Evolutionary conservation across 2,888 invertebrate genomes (phyloP).

Genomic region (Atrina japonica): DNA sequence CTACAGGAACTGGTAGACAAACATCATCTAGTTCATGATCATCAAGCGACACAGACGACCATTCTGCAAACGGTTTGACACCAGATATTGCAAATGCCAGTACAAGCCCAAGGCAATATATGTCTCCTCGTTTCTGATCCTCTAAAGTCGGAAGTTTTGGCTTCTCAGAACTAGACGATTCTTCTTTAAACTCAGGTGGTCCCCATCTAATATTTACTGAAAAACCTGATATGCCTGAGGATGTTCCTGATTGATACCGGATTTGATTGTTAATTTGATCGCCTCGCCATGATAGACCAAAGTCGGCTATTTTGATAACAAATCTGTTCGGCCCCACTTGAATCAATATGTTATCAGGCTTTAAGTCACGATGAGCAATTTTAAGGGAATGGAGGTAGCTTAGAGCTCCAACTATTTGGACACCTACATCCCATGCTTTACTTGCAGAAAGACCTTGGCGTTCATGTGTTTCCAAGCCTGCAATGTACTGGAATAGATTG

Average conservation of each 20-base stretch:
- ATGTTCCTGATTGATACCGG: not conserved
- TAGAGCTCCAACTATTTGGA: constrained; percentile 45
- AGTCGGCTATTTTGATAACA: constrained; percentile 48
- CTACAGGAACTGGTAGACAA: not conserved
- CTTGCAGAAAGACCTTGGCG: constrained; percentile 34
- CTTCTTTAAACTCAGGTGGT: constrained; percentile 35
- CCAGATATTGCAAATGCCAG: constrained; percentile 42
- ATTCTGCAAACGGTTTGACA: constrained; percentile 31
- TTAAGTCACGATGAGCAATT: constrained; percentile 48
- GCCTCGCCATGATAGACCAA: constrained; percentile 43
- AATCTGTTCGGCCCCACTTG: constrained; percentile 36
- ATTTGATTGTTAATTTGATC: constrained; percentile 28
- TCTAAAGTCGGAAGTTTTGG: constrained; percentile 13
- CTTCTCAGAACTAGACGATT: not conserved
- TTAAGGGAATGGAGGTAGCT: constrained; percentile 40
- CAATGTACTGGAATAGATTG: constrained; percentile 41
- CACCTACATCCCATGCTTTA: constrained; percentile 44
- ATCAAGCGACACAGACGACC: constrained; percentile 13
- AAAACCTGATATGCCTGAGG: not conserved
- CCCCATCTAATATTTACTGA: constrained; percentile 41
- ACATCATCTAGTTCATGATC: constrained; percentile 3
- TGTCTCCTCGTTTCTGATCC: constrained; percentile 42
- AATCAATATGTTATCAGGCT: constrained; percentile 53
- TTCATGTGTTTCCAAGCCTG: constrained; percentile 34
- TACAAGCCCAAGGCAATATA: constrained; percentile 44